Evolutionary conservation across 2,888 invertebrate genomes (phyloP), one percentile per base, ranked within the genome.

Genomic region (Sericinus montela): DNA sequence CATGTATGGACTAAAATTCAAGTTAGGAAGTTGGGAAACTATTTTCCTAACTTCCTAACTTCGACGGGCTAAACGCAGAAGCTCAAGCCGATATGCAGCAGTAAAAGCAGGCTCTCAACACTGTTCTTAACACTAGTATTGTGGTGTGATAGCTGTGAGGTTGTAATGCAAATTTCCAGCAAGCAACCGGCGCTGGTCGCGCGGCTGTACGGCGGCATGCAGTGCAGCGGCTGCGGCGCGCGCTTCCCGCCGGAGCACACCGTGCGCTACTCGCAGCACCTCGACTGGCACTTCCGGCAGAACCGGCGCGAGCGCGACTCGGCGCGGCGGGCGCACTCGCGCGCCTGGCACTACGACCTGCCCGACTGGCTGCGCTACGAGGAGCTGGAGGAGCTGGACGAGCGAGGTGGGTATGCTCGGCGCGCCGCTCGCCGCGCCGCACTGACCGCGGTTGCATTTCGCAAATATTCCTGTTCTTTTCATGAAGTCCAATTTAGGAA

Each of bases 261-360:
- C 7, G 94, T 94, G 59, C 93, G 95, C 55, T 99, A 98, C 82
- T 95, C 94, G 65, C 96, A 97, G 74, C 99, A 99, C 85, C 91
- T 99, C 52, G 99, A 99, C 87, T 99, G 99, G 98, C 99, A 99
- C 87, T 99, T 99, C 88, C 89, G 97, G 0, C 96, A 97, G 80
- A 99, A 99, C 87, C 89, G 97, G 1, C 91, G 94, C 46, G 97
- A 97, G 63, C 92, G 97, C 57, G 96, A 96, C 70, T 94, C 95
- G 0, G 93, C 94, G 0, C 90, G 96, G 9, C 93, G 96, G 44
- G 95, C 96, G 0, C 94, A 95, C 66, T 94, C 94, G 23, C 89
- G 98, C 2, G 92, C 93, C 66, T 98, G 98, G 97, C 98, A 95
- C 79, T 98, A 97, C 72, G 94, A 95, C 66, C 89, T 95, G 23